Evolutionary conservation across 2,113 vertebrate species (phyloP).

Genomic region (Beaufortia kweichowensis): DNA sequence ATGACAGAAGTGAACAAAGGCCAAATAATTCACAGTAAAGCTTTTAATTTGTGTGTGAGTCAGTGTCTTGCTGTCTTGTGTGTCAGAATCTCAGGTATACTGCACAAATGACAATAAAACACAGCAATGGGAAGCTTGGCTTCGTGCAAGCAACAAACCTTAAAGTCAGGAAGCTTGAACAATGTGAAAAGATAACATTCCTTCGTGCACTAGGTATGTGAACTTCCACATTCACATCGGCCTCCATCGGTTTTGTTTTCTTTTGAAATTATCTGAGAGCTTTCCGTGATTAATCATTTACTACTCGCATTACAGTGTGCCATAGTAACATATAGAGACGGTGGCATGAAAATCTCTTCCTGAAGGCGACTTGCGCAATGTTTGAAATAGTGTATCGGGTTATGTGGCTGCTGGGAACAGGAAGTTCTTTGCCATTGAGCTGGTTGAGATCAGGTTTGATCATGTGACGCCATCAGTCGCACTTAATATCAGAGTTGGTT

Average conservation of each 20-base stretch:
- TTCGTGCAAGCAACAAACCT: slow-evolving; percentile 23
- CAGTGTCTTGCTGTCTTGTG: slow-evolving; percentile 2
- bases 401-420: slow-evolving; percentile 36
- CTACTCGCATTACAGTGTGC: background rate
- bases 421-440: slow-evolving; percentile 29
- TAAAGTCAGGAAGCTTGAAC: slow-evolving; percentile 73
- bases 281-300: slow-evolving; percentile 63
- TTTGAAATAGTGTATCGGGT: slow-evolving; percentile 39
- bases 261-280: slow-evolving; percentile 59
- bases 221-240: slow-evolving; percentile 41
- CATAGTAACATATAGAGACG: slow-evolving; percentile 38
- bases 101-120: background rate
- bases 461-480: slow-evolving; percentile 46
- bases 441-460: slow-evolving; percentile 49
- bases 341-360: slow-evolving; percentile 20
- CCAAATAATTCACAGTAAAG: background rate
- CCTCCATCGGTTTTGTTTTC: slow-evolving; percentile 61
- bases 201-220: slow-evolving; percentile 56
- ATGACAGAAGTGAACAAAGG: background rate
- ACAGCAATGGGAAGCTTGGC: slow-evolving; percentile 1
- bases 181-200: slow-evolving; percentile 74
- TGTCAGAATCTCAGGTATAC: background rate
- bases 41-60: background rate
- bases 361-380: slow-evolving; percentile 9
- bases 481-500: slow-evolving; percentile 39